A percentile compares a stretch with the other conserved stretches of the same genome.
Conservation (phyloP, 2,797 vertebrate species). For the Okamejei kenojei region DNA sequence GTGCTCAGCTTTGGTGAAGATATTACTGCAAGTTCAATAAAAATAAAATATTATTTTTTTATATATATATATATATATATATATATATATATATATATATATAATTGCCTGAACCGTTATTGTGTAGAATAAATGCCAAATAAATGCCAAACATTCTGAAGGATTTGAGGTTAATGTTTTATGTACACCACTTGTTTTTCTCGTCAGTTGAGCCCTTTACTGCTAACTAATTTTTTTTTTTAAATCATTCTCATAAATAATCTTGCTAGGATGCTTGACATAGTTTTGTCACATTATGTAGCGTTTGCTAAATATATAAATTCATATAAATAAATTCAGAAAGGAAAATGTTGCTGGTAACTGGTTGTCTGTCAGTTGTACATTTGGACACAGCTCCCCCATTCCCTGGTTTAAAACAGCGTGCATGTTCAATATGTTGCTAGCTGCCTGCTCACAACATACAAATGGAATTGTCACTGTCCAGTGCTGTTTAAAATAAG, state of each 20-base stretch:
- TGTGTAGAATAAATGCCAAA: not conserved
- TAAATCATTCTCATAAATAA: not conserved
- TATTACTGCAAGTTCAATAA: not conserved
- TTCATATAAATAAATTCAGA: not conserved
- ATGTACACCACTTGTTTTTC: not conserved
- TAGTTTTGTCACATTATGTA: not conserved
- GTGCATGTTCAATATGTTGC: not conserved
- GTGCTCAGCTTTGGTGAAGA: not conserved
- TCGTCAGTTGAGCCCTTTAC: not conserved
- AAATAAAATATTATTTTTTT: too few relatives aligned
- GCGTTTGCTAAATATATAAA: not conserved
- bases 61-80: too few relatives aligned
- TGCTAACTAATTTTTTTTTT: not conserved
- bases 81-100: too few relatives aligned
- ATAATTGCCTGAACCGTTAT: too few relatives aligned
- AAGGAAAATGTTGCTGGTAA: not conserved
- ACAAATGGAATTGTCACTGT: not conserved
- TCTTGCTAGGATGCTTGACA: not conserved
- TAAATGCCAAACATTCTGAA: not conserved
- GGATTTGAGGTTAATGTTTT: not conserved
- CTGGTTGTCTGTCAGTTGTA: not conserved
- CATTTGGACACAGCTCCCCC: not conserved
- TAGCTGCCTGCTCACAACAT: not conserved
- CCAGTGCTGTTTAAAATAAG: not conserved
- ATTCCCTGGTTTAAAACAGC: not conserved